These are phyloP conservation scores for Aspidoscelis tigris DNA, from an alignment of 2,113 vertebrate species.

Conservation along the genomic window DNA sequence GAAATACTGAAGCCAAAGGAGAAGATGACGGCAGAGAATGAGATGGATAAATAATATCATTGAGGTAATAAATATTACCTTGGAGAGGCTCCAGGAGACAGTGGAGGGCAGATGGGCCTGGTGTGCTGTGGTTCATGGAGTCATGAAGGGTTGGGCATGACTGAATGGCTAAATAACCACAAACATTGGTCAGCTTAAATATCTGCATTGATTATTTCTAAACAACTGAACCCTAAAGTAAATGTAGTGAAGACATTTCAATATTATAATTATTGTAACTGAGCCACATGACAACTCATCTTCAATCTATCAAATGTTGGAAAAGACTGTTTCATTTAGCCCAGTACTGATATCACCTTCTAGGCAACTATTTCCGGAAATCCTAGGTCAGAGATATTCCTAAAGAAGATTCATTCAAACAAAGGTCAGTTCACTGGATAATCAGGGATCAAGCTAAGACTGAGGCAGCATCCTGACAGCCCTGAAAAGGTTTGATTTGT, in stretches of 20 bases:
- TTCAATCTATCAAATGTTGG: no score
- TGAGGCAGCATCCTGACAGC: no score
- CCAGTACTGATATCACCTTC: background rate
- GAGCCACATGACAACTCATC: constrained; percentile 16
- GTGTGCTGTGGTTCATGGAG: no score
- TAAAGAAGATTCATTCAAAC: background rate
- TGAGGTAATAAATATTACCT: no score
- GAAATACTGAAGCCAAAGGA: no score
- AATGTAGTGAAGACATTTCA: background rate
- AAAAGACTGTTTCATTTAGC: background rate
- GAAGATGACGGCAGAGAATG: no score
- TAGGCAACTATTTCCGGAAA: background rate
- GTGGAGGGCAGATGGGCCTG: no score
- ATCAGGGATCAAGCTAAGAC: background rate
- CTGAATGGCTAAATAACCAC: constrained; percentile 29
- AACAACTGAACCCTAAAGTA: background rate
- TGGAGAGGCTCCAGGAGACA: no score
- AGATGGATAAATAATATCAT: no score
- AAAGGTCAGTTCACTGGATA: background rate
- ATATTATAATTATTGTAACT: constrained; percentile 37
- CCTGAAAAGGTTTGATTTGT: no score
- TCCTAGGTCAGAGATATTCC: background rate
- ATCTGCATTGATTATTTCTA: background rate
- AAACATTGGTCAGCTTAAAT: background rate
- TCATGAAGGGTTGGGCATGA: no score